Base-by-base conservation (phyloP, 2,888 invertebrate genomes). In the Dryocosmus kuriphilus region DNA sequence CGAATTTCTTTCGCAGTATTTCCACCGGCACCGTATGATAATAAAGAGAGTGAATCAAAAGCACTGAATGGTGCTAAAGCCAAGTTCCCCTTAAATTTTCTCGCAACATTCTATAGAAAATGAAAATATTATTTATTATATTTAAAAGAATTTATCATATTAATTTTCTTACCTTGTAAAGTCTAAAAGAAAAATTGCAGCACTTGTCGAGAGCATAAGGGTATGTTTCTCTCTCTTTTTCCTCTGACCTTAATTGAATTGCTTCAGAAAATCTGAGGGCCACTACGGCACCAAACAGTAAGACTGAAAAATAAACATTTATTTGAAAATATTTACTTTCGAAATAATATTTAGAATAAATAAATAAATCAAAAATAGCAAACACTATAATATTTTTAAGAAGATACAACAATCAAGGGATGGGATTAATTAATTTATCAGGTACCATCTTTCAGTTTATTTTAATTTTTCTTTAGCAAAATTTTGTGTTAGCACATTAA, bases 11-110 rank as follows among this genome's bases (percentile, higher is more conserved):
- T 38, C 11, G 84, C 84, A n/a, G 90, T 90, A 19, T 84, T 76
- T 74, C 86, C 89, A 2, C 78, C 76, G 3, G 90, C 84, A 9
- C 90, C 90, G 38, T 81, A 85, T 41, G 86, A 81, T 8, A 86
- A 86, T 89, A 92, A 87, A 35, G 89, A 86, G n/a, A 92, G 83
- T 19, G 89, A 89, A 61, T 89, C 62, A 27, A 87, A 85, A 6
- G 88, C 88, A 67, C 92, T 92, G n/a, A 91, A 76, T 0, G 92
- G 91, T 32, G 92, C 19, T 27, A 67, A 27, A 30, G 46, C 67
- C 11, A 67, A 19, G 46, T 67, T 67, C 11, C 67, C 67, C 16
- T 27, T 46, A 4, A 67, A 67, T 41, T 67, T 67, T 51, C 67
- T 67, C 11, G 67, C 46, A 6, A 67, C 46, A 4, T 30, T 51